Conservation (phyloP, 2,797 vertebrate genomes). For the Tamandua tetradactyla region DNA sequence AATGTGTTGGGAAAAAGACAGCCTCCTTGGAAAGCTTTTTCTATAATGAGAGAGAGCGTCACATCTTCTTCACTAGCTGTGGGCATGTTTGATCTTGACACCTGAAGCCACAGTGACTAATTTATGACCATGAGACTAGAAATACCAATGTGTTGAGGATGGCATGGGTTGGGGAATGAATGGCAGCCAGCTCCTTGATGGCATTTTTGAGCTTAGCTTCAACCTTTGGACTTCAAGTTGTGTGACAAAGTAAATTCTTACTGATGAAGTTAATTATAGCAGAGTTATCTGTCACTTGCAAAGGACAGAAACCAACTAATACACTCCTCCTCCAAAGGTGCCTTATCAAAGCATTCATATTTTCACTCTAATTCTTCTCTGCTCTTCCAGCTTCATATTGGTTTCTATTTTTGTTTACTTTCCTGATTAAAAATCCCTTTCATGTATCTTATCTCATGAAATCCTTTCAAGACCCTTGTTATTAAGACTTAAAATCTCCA, state of each 20-base stretch:
- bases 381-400: background rate
- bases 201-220: background rate
- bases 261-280: background rate
- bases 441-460: background rate
- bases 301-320: background rate
- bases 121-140: background rate
- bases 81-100: background rate
- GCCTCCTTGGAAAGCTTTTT: background rate
- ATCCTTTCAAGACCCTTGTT: background rate
- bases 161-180: background rate
- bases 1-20: too few relatives aligned
- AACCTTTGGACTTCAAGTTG: background rate
- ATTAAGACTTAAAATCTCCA: background rate
- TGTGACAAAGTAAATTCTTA: background rate
- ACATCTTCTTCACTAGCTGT: background rate
- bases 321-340: background rate
- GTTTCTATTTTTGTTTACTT: background rate
- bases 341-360: background rate
- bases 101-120: background rate
- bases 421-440: background rate
- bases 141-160: background rate
- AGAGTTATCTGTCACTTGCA: background rate
- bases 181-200: background rate
- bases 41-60: background rate
- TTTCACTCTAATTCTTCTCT: background rate